A percentile compares a stretch with the other conserved stretches of the same genome.
These are phyloP conservation scores for Lochmaea crataegi DNA, from an alignment of 2,888 invertebrate genomes.

Conservation along the genomic window DNA sequence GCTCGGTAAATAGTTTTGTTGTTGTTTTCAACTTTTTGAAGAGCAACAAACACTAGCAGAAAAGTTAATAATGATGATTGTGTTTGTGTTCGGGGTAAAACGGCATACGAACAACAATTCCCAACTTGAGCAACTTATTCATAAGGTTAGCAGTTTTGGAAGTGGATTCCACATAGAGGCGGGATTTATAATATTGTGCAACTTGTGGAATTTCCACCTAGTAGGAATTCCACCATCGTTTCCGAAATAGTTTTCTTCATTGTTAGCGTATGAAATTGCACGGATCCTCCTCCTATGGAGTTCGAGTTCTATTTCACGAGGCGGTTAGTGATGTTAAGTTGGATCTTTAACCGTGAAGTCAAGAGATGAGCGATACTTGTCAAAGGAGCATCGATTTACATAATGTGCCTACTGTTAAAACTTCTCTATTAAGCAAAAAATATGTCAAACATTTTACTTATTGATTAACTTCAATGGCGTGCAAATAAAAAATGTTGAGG, in stretches of 20 bases:
- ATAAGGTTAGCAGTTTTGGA: not conserved
- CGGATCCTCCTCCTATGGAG: not conserved
- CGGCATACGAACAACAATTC: not conserved
- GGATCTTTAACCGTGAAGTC: no score
- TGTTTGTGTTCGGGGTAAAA: not conserved
- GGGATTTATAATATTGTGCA: constrained; percentile 26
- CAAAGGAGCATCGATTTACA: no score
- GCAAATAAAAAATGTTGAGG: no score
- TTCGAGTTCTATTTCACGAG: not conserved
- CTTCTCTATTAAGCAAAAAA: no score
- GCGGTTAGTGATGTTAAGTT: not conserved
- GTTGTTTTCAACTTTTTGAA: no score
- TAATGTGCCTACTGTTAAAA: no score
- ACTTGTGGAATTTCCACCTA: constrained; percentile 35
- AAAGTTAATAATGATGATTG: no score
- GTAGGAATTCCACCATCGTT: constrained; percentile 35
- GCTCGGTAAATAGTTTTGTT: not conserved
- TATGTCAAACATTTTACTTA: no score
- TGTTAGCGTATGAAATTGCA: constrained; percentile 29
- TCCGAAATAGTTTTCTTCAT: constrained; percentile 36
- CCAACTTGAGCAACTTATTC: not conserved
- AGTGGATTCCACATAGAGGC: constrained; percentile 31
- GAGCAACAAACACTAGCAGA: no score
- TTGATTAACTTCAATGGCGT: no score
- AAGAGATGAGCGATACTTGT: no score